Percentiles rank a stretch among this genome's conserved stretches.
Conservation (phyloP, 2,888 invertebrate species). For the Bruchidius siliquastri region DNA sequence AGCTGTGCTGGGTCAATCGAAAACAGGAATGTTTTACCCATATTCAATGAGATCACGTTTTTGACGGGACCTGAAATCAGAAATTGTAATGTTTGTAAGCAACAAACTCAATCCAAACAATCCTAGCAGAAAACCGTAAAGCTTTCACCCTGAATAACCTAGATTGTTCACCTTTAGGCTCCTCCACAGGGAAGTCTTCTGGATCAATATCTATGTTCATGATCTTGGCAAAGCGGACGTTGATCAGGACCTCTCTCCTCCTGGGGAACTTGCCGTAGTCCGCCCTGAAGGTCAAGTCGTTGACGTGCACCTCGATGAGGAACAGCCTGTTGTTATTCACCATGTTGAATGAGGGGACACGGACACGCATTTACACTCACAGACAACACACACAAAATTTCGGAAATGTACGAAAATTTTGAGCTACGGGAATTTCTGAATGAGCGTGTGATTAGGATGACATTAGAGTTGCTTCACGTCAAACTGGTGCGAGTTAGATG, state of each 20-base stretch:
- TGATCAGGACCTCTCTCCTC: conserved; percentile 49
- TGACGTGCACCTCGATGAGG: conserved; percentile 55
- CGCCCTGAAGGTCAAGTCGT: conserved; percentile 49
- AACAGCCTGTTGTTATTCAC: conserved; percentile 50
- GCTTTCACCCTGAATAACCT: too few species aligned
- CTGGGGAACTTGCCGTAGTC: conserved; percentile 40
- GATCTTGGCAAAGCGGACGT: conserved; percentile 51
- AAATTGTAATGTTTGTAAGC: too few species aligned
- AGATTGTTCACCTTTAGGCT: conserved; percentile 14
- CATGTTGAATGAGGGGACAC: not conserved
- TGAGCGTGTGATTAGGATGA: not conserved
- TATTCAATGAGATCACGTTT: conserved; percentile 34
- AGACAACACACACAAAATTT: conserved; percentile 14
- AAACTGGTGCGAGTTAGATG: not conserved
- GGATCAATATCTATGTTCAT: conserved; percentile 48
- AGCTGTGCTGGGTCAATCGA: conserved; percentile 50
- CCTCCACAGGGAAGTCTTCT: conserved; percentile 11
- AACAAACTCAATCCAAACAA: too few species aligned
- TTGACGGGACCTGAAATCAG: conserved; percentile 1
- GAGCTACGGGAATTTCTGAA: not conserved
- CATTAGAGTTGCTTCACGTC: not conserved
- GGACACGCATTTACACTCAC: conserved; percentile 9
- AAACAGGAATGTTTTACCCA: conserved; percentile 54
- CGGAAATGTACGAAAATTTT: conserved; percentile 3
- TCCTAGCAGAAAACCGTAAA: too few species aligned